Base-by-base conservation (phyloP, 2,797 vertebrate species). In the Rallus crepitans region DNA sequence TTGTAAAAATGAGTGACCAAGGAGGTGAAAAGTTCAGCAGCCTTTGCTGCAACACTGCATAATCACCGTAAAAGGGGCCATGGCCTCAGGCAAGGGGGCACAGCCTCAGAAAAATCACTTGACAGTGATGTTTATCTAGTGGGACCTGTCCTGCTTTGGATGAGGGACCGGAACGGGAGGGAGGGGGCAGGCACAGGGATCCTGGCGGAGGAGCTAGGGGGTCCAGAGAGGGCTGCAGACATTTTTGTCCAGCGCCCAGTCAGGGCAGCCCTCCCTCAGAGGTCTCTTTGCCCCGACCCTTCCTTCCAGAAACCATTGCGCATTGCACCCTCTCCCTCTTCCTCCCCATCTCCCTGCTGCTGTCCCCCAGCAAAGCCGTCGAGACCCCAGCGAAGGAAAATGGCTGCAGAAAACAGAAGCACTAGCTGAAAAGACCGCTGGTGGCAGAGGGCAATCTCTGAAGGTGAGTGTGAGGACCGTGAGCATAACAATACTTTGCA, bases 1-100 rank as follows among this genome's bases (percentile, higher is more conserved):
- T 89, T 73, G 37, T 71, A 75, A 94, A 83, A 94, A 77, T 25
- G 31, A 65, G 52, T 7, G 3, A 30, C 66, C 45, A 45, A 48
- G 57, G 69, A 77, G 88, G 70, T 94, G 78, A 94, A 86, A 87
- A 87, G 66, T 87, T 90, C 83, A 90, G 42, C 47, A 40, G 12
- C n/a, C 52, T 75, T 85, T 2, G 2, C 33, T 61, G 37, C 64
- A 70, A 53, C 0, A 0, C 66, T 59, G 63, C 37, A 21, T 84
- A 82, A 88, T 78, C 13, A 8, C 28, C 1, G 8, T 76, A 86
- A 93, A 93, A 95, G 68, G 69, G 75, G 82, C 64, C 91, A 53
- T 0, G 8, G 81, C 77, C 86, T 94, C 53, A 28, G 23, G 35
- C 40, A 84, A 83, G 35, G 39, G 64, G 55, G n/a, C 33, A 59